These are phyloP conservation scores for Caprella mutica DNA, from an alignment of 2,888 invertebrate species.

Conservation along the genomic window DNA sequence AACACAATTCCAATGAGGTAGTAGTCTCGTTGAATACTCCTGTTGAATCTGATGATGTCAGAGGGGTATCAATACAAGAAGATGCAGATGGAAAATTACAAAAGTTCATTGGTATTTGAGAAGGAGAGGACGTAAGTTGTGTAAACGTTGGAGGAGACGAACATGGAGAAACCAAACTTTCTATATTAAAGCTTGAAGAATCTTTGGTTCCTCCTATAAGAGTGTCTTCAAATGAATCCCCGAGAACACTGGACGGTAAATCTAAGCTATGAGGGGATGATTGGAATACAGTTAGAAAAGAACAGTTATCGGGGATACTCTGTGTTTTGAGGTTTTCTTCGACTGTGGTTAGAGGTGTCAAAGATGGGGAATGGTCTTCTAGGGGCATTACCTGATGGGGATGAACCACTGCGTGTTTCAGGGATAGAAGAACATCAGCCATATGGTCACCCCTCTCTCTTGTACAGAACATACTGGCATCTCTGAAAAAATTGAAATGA, in stretches of 20 bases:
- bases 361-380: neutral
- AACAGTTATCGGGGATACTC: neutral
- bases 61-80: neutral
- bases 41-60: neutral
- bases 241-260: conserved; percentile 10
- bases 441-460: conserved; percentile 45
- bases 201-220: conserved; percentile 1
- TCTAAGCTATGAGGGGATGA: neutral
- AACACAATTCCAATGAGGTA: no score
- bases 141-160: conserved; percentile 7
- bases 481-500: conserved; percentile 9
- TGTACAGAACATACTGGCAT: conserved; percentile 26
- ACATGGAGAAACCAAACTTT: conserved; percentile 13
- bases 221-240: neutral
- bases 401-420: conserved; percentile 78
- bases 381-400: conserved; percentile 42
- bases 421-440: conserved; percentile 74
- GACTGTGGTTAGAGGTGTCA: conserved; percentile 2
- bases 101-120: neutral
- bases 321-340: no score
- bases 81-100: neutral
- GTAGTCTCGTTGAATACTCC: no score
- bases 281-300: neutral
- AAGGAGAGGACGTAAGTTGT: conserved; percentile 6
- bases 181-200: conserved; percentile 13